Conservation (phyloP, 2,113 vertebrate species). For the Cyrtonyx montezumae region DNA sequence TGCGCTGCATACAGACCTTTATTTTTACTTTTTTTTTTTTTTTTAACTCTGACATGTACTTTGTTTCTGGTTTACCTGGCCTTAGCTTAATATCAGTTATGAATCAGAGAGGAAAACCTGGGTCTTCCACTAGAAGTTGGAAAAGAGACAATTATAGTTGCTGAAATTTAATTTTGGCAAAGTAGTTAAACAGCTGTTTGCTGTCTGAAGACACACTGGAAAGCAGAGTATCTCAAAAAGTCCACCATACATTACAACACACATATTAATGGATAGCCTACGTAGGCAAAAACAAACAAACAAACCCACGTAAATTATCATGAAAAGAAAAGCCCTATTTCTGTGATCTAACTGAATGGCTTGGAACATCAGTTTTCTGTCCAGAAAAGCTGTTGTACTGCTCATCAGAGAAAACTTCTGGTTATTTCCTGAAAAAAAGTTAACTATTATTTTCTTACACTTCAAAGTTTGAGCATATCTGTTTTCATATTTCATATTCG, state of each 20-base stretch:
- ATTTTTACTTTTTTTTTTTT: background rate
- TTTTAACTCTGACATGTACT: background rate
- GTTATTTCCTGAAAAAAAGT: background rate
- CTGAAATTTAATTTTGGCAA: background rate
- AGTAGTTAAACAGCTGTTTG: background rate
- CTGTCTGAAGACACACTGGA: background rate
- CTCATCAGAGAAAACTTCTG: slow-evolving; percentile 6
- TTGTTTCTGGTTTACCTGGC: background rate
- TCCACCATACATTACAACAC: background rate
- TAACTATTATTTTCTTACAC: slow-evolving; percentile 35
- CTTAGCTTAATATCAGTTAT: background rate
- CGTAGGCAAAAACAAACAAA: background rate
- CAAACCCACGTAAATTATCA: background rate
- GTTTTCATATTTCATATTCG: slow-evolving; percentile 32
- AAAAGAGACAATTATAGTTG: background rate
- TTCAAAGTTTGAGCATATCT: slow-evolving; percentile 43
- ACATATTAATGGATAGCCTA: background rate
- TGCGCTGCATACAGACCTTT: background rate
- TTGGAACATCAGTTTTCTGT: background rate
- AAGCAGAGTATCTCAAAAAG: background rate
- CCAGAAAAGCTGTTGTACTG: background rate
- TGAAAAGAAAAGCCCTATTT: background rate
- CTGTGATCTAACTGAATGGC: background rate
- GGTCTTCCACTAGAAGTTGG: background rate
- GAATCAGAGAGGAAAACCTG: background rate